These are phyloP conservation scores for Cariama cristata DNA, from an alignment of 2,113 vertebrate species.

Conservation along the genomic window DNA sequence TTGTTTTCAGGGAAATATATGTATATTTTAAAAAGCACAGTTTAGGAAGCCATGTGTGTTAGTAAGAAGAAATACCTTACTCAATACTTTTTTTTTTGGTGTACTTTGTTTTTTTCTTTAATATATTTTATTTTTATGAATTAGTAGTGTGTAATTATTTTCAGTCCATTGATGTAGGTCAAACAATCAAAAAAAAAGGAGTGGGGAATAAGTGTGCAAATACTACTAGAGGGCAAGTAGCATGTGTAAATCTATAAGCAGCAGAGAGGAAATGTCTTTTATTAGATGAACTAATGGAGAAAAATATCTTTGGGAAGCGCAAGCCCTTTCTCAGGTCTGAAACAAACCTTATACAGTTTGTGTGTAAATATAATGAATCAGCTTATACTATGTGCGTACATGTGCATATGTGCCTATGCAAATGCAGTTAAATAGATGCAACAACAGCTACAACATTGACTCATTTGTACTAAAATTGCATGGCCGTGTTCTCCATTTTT, in stretches of 20 bases:
- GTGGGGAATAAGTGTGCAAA: accelerated
- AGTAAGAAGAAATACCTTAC: neutral
- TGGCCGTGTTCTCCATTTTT: neutral
- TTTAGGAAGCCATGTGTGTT: neutral
- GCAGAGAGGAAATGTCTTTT: neutral
- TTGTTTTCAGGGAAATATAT: neutral
- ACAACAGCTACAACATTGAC: no score
- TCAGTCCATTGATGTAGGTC: neutral
- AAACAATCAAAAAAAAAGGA: neutral
- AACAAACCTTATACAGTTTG: neutral
- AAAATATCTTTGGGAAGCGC: neutral
- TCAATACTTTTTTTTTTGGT: neutral
- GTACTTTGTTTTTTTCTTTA: neutral
- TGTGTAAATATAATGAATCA: accelerated
- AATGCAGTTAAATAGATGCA: neutral
- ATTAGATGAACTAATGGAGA: neutral
- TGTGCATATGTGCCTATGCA: accelerated
- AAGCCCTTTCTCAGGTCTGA: neutral
- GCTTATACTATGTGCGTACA: neutral
- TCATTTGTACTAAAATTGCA: neutral
- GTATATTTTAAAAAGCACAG: neutral
- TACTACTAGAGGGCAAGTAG: neutral
- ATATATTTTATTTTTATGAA: neutral
- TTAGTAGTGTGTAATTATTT: neutral
- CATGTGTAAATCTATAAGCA: neutral